phyloP scores from a whole-genome alignment of 2,888 invertebrate species.

The Dryomyza anilis region DNA sequence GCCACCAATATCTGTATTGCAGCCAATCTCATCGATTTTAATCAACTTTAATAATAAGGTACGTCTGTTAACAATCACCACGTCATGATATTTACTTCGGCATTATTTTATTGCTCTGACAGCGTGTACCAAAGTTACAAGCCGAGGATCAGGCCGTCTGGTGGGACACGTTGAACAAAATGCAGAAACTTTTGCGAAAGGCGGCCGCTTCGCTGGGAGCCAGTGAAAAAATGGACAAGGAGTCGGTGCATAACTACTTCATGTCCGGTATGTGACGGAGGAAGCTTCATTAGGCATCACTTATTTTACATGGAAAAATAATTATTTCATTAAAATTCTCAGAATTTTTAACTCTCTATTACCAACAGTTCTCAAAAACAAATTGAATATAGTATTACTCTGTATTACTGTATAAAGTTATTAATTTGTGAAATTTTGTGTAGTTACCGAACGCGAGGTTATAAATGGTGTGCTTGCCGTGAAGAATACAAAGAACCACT shows the following conservation, averaged over 20 bases:
- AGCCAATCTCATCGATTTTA: conserved; percentile 95
- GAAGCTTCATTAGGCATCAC: background rate
- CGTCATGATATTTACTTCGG: background rate
- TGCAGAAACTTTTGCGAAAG: conserved; percentile 93
- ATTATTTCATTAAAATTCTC: background rate
- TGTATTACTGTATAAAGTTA: no score
- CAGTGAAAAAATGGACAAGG: conserved; percentile 84
- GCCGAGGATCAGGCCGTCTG: conserved; percentile 95
- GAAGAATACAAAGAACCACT: conserved; percentile 93
- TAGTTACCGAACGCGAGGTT: conserved; percentile 97
- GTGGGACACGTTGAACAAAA: conserved; percentile 96
- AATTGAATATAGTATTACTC: no score
- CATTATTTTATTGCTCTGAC: background rate
- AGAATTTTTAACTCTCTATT: background rate
- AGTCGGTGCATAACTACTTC: conserved; percentile 96
- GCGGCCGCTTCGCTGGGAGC: conserved; percentile 86
- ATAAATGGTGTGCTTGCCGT: conserved; percentile 94
- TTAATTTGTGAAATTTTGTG: conserved; percentile 39
- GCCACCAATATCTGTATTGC: conserved; percentile 91
- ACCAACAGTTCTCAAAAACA: no score
- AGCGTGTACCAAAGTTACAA: conserved; percentile 93
- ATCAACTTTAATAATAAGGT: conserved; percentile 98
- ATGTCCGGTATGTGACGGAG: conserved; percentile 82
- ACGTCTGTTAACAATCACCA: conserved; percentile 30
- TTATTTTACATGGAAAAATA: background rate